These are phyloP conservation scores for Podarcis siculus DNA, from an alignment of 2,797 vertebrate genomes.

Conservation along the genomic window DNA sequence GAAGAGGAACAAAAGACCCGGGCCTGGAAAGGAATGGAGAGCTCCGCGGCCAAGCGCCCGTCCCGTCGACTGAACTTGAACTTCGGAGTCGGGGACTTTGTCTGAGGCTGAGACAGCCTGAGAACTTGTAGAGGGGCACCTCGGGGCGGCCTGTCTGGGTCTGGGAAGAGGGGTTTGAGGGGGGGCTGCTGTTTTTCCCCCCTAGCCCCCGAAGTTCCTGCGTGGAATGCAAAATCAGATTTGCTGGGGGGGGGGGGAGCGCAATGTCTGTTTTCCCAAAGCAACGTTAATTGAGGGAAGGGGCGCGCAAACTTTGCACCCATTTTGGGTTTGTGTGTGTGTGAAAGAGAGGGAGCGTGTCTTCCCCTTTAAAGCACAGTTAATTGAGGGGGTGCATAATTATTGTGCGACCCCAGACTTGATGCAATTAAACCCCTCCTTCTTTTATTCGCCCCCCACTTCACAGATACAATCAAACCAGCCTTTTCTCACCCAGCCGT, in stretches of 20 bases:
- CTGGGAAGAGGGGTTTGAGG: not conserved
- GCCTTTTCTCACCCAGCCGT: not conserved
- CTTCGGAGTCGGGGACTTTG: constrained; percentile 76
- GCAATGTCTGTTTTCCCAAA: not conserved
- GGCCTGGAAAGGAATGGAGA: constrained; percentile 69
- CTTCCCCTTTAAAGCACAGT: not conserved
- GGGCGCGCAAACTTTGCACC: not conserved
- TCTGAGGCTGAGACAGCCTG: constrained; percentile 42
- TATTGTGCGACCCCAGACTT: not conserved
- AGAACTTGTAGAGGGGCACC: not conserved
- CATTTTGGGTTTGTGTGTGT: too few species aligned
- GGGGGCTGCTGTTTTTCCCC: not conserved
- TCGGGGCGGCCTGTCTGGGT: not conserved
- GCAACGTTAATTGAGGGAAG: not conserved
- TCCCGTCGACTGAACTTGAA: constrained; percentile 81
- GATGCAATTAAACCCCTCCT: not conserved
- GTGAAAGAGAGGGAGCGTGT: not conserved
- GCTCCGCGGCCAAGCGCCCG: constrained; percentile 58
- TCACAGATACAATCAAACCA: not conserved
- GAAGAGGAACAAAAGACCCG: constrained; percentile 77
- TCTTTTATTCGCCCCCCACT: not conserved
- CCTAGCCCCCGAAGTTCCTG: not conserved
- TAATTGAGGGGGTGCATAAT: not conserved
- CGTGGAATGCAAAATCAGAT: not conserved
- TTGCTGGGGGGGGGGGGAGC: not conserved